Conservation (phyloP, 2,888 invertebrate species). For the Phoenoteleia sp. region DNA sequence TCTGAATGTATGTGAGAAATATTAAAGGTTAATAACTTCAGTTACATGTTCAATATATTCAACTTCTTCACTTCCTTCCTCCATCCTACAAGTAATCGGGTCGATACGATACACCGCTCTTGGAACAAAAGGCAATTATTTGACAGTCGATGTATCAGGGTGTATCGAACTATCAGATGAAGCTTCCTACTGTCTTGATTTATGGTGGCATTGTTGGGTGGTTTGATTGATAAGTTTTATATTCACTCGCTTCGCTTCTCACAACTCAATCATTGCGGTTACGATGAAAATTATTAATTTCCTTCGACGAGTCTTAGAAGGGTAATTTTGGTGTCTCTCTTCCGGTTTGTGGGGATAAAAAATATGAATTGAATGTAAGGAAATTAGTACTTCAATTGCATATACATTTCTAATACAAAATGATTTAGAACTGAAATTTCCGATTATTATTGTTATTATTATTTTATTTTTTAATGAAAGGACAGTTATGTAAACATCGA, state of each 20-base stretch:
- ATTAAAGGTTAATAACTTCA: too few relatives aligned
- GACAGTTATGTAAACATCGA: too few relatives aligned
- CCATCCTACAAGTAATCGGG: conserved; percentile 75
- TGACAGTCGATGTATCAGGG: conserved; percentile 80
- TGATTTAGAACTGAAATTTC: too few relatives aligned
- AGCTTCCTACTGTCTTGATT: conserved; percentile 53
- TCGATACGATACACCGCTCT: conserved; percentile 76
- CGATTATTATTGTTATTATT: too few relatives aligned
- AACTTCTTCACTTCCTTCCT: conserved; percentile 10
- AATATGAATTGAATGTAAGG: too few relatives aligned
- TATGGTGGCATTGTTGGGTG: conserved; percentile 40
- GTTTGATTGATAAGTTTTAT: conserved; percentile 27
- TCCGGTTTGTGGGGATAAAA: too few relatives aligned
- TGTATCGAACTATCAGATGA: conserved; percentile 77
- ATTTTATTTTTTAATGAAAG: too few relatives aligned
- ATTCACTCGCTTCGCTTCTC: conserved; percentile 36
- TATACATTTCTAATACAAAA: too few relatives aligned
- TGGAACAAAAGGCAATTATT: conserved; percentile 77
- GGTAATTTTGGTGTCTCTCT: not conserved
- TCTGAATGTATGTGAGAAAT: too few relatives aligned
- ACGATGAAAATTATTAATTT: not conserved
- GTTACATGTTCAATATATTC: not conserved
- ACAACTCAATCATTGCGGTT: conserved; percentile 25
- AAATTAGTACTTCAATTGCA: too few relatives aligned
- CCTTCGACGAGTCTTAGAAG: not conserved